These are phyloP conservation scores for Paradoxurus hermaphroditus DNA, from an alignment of 2,113 vertebrate species.

Conservation along the genomic window DNA sequence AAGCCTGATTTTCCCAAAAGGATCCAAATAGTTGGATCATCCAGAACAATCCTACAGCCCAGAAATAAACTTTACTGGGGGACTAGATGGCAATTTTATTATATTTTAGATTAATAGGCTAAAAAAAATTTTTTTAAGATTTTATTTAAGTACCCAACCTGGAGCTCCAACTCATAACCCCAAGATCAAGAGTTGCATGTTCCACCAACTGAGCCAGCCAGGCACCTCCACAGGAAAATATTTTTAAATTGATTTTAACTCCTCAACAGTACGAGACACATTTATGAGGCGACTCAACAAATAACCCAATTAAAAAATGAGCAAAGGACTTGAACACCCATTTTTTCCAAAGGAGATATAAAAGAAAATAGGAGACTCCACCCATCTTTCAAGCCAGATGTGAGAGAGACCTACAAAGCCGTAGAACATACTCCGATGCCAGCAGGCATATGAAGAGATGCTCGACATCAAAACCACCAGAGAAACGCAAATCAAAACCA, in stretches of 20 bases:
- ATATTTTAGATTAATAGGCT: not conserved
- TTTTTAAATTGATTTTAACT: not conserved
- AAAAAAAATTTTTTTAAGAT: not conserved
- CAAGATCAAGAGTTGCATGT: not conserved
- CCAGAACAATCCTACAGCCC: not conserved
- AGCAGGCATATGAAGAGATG: not conserved
- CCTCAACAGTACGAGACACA: not conserved
- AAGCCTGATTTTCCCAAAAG: not conserved
- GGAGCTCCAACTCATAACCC: not conserved
- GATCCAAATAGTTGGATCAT: not conserved
- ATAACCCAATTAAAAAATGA: not conserved
- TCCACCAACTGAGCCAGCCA: not conserved
- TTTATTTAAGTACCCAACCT: not conserved
- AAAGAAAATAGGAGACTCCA: not conserved
- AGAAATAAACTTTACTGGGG: not conserved
- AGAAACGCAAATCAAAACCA: conserved; percentile 19
- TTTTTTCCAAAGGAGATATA: not conserved
- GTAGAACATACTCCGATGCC: not conserved
- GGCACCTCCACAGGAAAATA: not conserved
- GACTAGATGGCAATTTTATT: fast-evolving
- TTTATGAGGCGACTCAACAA: not conserved
- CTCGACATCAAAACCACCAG: not conserved
- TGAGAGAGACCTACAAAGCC: not conserved
- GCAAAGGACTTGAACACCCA: not conserved
- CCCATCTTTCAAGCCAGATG: not conserved